phyloP scores from a whole-genome alignment of 30 jellyfish, hydroid and myxozoan genomes.

The Hydra vulgaris region DNA sequence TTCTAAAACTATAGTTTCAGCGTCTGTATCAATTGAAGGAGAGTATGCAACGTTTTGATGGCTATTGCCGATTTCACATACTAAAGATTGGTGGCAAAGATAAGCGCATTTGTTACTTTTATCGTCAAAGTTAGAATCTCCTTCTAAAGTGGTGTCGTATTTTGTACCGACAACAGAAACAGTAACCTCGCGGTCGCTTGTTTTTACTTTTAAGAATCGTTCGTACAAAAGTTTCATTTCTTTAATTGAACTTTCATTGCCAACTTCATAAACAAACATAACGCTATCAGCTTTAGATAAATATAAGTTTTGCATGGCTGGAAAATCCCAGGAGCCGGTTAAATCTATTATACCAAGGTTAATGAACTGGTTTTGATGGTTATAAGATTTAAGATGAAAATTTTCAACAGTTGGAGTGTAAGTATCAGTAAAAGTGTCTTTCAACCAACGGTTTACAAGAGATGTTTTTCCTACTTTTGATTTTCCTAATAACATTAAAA shows the following conservation, averaged over 20 bases:
- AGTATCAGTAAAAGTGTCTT: neutral
- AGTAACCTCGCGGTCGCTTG: slow-evolving; percentile 16
- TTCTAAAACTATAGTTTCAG: neutral
- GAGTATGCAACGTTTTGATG: neutral
- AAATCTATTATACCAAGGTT: slow-evolving; percentile 28
- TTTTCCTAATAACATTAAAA: slow-evolving; percentile 15
- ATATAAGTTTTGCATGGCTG: slow-evolving; percentile 24
- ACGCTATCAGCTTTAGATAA: slow-evolving; percentile 23
- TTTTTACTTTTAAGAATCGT: slow-evolving; percentile 18
- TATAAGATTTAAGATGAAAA: slow-evolving; percentile 18
- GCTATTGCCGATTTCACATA: neutral
- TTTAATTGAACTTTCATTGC: slow-evolving; percentile 3
- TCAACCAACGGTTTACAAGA: slow-evolving; percentile 17
- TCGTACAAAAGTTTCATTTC: slow-evolving; percentile 10
- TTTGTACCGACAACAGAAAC: slow-evolving; percentile 30
- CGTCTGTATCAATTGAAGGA: neutral
- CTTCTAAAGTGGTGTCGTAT: neutral
- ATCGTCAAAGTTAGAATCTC: neutral
- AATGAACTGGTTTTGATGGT: slow-evolving; percentile 21
- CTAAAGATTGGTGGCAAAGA: neutral
- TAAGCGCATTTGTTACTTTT: neutral
- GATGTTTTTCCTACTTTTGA: slow-evolving; percentile 16
- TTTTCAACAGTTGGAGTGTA: slow-evolving; percentile 32
- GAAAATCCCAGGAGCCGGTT: slow-evolving; percentile 35
- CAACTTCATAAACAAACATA: slow-evolving; percentile 22